phyloP scores from a whole-genome alignment of 2,797 vertebrate species.

The Nyctibius grandis region DNA sequence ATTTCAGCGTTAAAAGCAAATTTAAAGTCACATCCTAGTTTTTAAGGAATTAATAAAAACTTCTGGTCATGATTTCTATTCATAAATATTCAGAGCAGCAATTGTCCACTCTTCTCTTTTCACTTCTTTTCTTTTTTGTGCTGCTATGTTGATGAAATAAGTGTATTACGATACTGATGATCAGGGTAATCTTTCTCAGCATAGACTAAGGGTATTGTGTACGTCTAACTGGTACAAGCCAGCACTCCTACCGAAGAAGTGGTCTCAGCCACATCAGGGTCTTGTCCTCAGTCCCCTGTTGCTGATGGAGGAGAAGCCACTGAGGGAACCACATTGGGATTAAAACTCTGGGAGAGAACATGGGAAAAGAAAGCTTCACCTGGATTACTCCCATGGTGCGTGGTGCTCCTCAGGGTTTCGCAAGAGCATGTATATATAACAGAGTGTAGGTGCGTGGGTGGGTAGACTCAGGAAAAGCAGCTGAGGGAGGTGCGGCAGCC shows the following conservation, averaged over 20 bases:
- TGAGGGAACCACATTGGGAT: fast-evolving
- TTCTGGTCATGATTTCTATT: neutral
- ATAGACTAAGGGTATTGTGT: neutral
- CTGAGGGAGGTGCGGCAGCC: neutral
- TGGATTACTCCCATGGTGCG: fast-evolving
- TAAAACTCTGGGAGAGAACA: neutral
- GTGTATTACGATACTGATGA: neutral
- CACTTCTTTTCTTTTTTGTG: neutral
- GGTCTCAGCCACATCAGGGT: neutral
- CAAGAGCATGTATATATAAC: neutral
- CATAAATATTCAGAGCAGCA: neutral
- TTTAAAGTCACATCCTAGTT: neutral
- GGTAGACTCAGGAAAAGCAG: neutral
- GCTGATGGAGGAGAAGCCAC: fast-evolving
- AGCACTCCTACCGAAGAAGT: neutral
- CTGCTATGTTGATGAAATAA: neutral
- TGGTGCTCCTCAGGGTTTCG: neutral
- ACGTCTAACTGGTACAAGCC: neutral
- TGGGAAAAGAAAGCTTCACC: neutral
- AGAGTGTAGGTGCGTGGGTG: too few species aligned
- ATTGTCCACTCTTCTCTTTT: neutral
- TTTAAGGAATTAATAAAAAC: neutral
- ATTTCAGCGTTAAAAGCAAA: neutral
- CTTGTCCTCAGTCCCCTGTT: neutral
- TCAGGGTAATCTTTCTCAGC: neutral